phyloP scores from a whole-genome alignment of 2,113 vertebrate genomes.

The Urocynchramus pylzowi region DNA sequence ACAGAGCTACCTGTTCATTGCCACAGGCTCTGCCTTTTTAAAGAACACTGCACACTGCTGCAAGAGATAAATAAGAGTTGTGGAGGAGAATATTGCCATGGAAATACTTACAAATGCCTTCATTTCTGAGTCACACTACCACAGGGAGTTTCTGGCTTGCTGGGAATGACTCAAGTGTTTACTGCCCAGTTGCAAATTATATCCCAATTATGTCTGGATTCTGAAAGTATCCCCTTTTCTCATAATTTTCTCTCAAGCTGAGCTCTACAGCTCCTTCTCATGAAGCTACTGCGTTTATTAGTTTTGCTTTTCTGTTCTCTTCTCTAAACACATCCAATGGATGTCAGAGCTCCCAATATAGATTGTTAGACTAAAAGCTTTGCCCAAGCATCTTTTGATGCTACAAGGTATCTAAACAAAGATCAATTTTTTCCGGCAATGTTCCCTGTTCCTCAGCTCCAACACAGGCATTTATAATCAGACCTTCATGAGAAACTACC shows the following conservation, averaged over 20 bases:
- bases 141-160: constrained; percentile 28
- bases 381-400: neutral
- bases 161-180: constrained; percentile 39
- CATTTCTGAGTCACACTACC: constrained; percentile 36
- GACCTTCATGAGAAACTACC: neutral
- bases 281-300: neutral
- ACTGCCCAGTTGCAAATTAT: neutral
- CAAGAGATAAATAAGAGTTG: neutral
- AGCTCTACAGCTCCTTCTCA: neutral
- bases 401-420: neutral
- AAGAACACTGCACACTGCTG: neutral
- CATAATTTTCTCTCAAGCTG: neutral
- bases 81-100: constrained; percentile 21
- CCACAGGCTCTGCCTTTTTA: neutral
- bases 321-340: neutral
- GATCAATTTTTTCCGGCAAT: neutral
- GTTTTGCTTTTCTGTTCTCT: neutral
- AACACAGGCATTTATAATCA: neutral
- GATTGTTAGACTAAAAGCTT: neutral
- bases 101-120: constrained; percentile 34
- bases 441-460: neutral
- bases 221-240: neutral
- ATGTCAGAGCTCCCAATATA: neutral
- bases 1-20: neutral
- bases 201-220: constrained; percentile 12